phyloP scores from a whole-genome alignment of 2,113 vertebrate species.

The Oceanodroma tethys region DNA sequence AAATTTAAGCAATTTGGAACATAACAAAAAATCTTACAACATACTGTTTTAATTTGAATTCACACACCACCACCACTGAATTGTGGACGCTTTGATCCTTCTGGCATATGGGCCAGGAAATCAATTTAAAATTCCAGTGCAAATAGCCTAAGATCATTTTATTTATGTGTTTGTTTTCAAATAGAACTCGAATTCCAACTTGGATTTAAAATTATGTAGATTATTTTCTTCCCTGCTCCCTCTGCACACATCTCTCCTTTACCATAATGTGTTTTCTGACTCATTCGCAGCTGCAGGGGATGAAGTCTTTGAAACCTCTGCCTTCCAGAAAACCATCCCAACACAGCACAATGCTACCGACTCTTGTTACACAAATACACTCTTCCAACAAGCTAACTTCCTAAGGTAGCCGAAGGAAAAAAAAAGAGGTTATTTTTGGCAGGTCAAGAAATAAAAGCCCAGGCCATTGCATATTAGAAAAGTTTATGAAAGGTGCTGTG shows the following conservation, averaged over 20 bases:
- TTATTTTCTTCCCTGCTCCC: neutral
- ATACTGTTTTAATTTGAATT: neutral
- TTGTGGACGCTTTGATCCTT: neutral
- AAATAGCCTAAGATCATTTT: neutral
- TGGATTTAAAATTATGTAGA: conserved; percentile 2
- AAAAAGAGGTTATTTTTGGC: neutral
- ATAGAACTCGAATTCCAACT: neutral
- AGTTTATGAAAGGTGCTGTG: neutral
- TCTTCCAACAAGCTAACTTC: neutral
- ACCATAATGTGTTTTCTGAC: neutral
- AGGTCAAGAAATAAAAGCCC: neutral
- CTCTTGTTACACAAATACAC: neutral
- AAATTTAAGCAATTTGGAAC: neutral
- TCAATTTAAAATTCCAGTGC: neutral
- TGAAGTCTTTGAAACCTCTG: neutral
- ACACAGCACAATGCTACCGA: neutral
- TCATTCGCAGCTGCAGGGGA: neutral
- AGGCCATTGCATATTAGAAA: neutral
- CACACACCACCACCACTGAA: neutral
- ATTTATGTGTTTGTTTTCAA: conserved; percentile 11
- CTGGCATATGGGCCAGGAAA: neutral
- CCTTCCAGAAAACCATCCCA: neutral
- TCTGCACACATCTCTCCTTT: neutral
- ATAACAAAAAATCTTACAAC: neutral
- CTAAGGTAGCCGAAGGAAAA: neutral